phyloP scores from a whole-genome alignment of 2,113 vertebrate species.

The Pollimyrus isidori region DNA sequence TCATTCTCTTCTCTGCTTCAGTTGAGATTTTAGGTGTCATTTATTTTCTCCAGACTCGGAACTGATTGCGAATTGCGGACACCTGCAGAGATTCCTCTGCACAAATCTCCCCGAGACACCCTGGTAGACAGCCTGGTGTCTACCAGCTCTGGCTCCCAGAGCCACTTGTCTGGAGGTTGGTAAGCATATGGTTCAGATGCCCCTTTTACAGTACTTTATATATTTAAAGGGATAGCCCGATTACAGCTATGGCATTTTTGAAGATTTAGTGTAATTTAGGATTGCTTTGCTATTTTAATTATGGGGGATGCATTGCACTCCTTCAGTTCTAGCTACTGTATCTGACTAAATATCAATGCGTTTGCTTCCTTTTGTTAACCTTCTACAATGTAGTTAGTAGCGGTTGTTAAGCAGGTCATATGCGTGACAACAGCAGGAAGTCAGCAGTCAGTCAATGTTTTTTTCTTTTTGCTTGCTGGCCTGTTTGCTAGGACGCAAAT shows the following conservation, averaged over 20 bases:
- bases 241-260: background rate
- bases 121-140: background rate
- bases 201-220: background rate
- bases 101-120: background rate
- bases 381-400: background rate
- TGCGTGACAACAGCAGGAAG: background rate
- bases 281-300: background rate
- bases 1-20: conserved; percentile 11
- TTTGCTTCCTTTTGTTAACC: background rate
- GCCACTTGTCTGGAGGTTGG: background rate
- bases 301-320: background rate
- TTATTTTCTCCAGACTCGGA: background rate
- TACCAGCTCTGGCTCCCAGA: background rate
- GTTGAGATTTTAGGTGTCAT: background rate
- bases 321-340: background rate
- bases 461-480: background rate
- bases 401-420: background rate
- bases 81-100: background rate
- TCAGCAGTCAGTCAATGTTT: background rate
- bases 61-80: background rate
- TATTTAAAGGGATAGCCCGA: background rate
- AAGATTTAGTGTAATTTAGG: background rate
- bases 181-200: background rate
- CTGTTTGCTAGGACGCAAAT: background rate
- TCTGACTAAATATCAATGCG: background rate